Conservation (phyloP, 2,888 invertebrate species). For the Tolmerus cingulatus region DNA sequence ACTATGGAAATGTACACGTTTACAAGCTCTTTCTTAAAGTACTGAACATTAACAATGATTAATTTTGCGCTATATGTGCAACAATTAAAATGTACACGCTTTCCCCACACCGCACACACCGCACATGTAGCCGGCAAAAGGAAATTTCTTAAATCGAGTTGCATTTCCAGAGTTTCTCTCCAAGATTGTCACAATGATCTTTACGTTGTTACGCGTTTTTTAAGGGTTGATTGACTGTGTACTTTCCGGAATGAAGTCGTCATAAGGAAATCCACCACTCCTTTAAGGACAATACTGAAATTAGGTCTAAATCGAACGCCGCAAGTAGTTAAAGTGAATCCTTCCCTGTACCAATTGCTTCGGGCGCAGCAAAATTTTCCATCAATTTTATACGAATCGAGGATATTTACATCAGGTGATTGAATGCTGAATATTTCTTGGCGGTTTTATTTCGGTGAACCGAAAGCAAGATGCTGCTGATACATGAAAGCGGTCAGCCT, state of each 20-base stretch:
- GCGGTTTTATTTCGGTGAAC: slow-evolving; percentile 10
- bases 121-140: neutral
- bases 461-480: slow-evolving; percentile 32
- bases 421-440: neutral
- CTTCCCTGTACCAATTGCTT: slow-evolving; percentile 7
- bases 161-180: neutral
- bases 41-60: slow-evolving; percentile 24
- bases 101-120: neutral
- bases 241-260: neutral
- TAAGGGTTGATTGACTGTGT: slow-evolving; percentile 19
- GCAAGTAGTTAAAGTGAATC: slow-evolving; percentile 14
- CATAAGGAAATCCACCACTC: neutral
- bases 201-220: neutral
- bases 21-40: slow-evolving; percentile 29
- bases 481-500: neutral
- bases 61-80: neutral
- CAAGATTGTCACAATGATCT: slow-evolving; percentile 17
- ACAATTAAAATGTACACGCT: neutral
- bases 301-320: neutral
- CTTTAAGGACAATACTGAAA: neutral
- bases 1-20: slow-evolving; percentile 35
- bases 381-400: neutral
- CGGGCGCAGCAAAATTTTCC: neutral
- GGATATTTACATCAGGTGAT: neutral
- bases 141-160: neutral